Conservation (phyloP, 2,888 invertebrate genomes). For the Drosophila leonis region DNA sequence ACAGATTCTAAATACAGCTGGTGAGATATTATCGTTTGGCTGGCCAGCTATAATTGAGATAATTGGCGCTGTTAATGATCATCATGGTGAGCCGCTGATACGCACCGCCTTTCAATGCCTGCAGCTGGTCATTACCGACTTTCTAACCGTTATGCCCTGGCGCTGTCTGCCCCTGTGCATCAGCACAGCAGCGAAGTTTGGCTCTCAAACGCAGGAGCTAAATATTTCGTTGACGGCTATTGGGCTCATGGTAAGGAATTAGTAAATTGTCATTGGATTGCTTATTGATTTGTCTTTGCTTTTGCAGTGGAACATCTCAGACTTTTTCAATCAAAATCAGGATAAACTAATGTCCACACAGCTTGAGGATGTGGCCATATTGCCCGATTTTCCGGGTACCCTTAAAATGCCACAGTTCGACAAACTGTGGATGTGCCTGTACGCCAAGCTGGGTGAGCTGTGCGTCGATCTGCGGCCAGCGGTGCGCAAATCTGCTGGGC, state of each 20-base stretch:
- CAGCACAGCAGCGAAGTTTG: slow-evolving; percentile 97
- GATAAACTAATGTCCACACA: slow-evolving; percentile 92
- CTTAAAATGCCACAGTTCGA: slow-evolving; percentile 95
- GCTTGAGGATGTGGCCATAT: slow-evolving; percentile 90
- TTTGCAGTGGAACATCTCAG: slow-evolving; percentile 98
- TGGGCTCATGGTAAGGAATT: slow-evolving; percentile 92
- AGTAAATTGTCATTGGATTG: neutral
- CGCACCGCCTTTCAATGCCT: slow-evolving; percentile 98
- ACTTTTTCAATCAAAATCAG: slow-evolving; percentile 98
- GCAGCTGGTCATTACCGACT: slow-evolving; percentile 97
- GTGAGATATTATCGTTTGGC: slow-evolving; percentile 96
- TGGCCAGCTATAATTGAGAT: slow-evolving; percentile 98
- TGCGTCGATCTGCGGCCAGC: slow-evolving; percentile 98
- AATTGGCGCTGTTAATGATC: slow-evolving; percentile 97
- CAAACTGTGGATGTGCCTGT: slow-evolving; percentile 98
- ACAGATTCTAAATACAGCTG: slow-evolving; percentile 96
- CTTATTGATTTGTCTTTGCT: neutral
- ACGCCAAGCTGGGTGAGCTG: slow-evolving; percentile 92
- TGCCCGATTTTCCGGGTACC: slow-evolving; percentile 93
- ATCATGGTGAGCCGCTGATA: slow-evolving; percentile 96
- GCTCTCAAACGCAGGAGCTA: slow-evolving; percentile 97
- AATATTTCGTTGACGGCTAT: slow-evolving; percentile 99
- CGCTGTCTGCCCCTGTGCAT: slow-evolving; percentile 95
- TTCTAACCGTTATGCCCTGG: slow-evolving; percentile 96
- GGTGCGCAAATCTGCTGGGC: slow-evolving; percentile 98